phyloP scores from a whole-genome alignment of 2,888 invertebrate genomes.

The Prenolepis imparis region DNA sequence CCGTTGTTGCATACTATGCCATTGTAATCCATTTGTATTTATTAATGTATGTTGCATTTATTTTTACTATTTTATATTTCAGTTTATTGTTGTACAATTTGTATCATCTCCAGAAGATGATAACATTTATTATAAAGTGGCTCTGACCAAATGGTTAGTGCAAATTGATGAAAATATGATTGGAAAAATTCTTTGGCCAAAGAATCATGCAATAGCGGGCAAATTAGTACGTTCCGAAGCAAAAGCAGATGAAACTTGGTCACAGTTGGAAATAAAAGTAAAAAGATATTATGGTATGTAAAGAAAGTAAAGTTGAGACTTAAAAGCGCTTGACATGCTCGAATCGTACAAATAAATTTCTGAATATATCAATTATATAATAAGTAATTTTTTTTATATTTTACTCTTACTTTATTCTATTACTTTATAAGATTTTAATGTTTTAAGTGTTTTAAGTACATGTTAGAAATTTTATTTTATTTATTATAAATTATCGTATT shows the following conservation, averaged over 20 bases:
- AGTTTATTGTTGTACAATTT: conserved; percentile 17
- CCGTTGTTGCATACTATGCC: conserved; percentile 10
- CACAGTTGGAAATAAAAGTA: background rate
- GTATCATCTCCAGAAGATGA: background rate
- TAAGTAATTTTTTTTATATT: too few relatives aligned
- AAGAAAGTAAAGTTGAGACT: too few relatives aligned
- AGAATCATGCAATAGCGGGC: background rate
- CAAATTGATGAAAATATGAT: background rate
- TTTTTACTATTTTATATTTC: background rate
- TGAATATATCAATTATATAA: too few relatives aligned
- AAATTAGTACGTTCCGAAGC: background rate
- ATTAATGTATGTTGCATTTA: background rate
- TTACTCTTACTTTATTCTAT: too few relatives aligned
- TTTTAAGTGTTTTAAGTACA: too few relatives aligned
- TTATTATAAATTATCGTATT: too few relatives aligned
- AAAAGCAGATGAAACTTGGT: background rate
- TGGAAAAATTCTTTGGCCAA: background rate
- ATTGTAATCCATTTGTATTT: background rate
- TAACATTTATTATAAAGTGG: conserved; percentile 1
- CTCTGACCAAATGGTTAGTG: background rate
- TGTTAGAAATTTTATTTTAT: too few relatives aligned
- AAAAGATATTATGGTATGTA: conserved; percentile 2
- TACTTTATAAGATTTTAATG: too few relatives aligned
- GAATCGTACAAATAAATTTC: too few relatives aligned
- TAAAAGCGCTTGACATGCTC: too few relatives aligned